Percentiles rank a stretch among this genome's conserved stretches.
phyloP scores from a whole-genome alignment of 2,797 vertebrate genomes.

The Lithobates sylvaticus region DNA sequence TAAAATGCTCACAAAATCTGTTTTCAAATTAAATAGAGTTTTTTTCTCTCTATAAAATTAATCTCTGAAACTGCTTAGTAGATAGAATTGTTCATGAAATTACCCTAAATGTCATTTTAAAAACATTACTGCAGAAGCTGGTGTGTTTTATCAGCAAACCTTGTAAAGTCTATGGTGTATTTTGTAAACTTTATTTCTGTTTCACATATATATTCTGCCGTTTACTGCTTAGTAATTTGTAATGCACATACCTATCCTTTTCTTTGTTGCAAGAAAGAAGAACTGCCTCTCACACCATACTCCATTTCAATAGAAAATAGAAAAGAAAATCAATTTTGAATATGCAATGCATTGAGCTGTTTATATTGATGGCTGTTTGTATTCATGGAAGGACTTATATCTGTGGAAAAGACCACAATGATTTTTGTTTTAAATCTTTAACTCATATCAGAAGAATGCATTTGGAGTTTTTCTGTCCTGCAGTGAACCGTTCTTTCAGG shows the following conservation, averaged over 20 bases:
- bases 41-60: slow-evolving; percentile 17
- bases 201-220: neutral
- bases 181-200: slow-evolving; percentile 15
- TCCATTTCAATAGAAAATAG: neutral
- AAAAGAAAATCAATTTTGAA: neutral
- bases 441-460: too few species aligned
- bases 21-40: slow-evolving; percentile 34
- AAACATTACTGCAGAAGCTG: neutral
- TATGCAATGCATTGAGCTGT: too few species aligned
- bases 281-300: neutral
- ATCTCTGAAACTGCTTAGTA: slow-evolving; percentile 46
- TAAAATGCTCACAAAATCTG: neutral
- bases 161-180: slow-evolving; percentile 29
- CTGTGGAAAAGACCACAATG: too few species aligned
- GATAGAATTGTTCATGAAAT: neutral
- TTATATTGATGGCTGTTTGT: too few species aligned
- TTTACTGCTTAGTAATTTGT: neutral
- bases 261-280: neutral
- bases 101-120: slow-evolving; percentile 18
- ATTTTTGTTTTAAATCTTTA: too few species aligned
- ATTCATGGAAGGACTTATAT: too few species aligned
- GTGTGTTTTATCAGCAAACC: neutral
- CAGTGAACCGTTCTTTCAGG: too few species aligned
- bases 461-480: too few species aligned
- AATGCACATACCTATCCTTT: neutral